Conservation (phyloP, 2,113 vertebrate species). For the Eublepharis macularius region DNA sequence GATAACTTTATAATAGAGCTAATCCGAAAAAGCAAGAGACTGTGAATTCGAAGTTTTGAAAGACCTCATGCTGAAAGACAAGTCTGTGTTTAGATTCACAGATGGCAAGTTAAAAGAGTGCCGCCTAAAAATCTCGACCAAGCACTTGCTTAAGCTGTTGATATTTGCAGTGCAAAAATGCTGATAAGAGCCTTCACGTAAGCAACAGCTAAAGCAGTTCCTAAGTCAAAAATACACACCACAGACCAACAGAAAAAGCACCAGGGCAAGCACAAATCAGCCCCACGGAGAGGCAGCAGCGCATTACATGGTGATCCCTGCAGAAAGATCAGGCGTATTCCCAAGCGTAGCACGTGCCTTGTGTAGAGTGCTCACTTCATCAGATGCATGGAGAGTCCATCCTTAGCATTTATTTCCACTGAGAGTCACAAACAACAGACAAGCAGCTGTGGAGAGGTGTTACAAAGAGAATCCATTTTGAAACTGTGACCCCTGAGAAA, state of each 20-base stretch:
- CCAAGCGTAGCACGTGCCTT: background rate
- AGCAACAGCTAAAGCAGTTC: background rate
- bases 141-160: background rate
- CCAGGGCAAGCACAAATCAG: background rate
- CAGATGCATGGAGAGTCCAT: background rate
- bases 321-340: no score
- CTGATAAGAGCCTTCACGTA: background rate
- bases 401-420: no score
- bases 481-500: no score
- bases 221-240: background rate
- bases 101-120: background rate
- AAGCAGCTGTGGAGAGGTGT: no score
- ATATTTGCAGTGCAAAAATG: background rate
- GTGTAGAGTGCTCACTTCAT: background rate
- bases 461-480: no score
- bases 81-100: background rate
- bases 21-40: background rate
- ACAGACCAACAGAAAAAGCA: background rate
- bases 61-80: background rate
- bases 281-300: background rate
- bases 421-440: no score
- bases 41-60: background rate
- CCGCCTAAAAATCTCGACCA: background rate
- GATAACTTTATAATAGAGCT: background rate
- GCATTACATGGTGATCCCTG: background rate